These are phyloP conservation scores for Loripinus fragilis DNA, from an alignment of 2,888 invertebrate species.

Conservation along the genomic window DNA sequence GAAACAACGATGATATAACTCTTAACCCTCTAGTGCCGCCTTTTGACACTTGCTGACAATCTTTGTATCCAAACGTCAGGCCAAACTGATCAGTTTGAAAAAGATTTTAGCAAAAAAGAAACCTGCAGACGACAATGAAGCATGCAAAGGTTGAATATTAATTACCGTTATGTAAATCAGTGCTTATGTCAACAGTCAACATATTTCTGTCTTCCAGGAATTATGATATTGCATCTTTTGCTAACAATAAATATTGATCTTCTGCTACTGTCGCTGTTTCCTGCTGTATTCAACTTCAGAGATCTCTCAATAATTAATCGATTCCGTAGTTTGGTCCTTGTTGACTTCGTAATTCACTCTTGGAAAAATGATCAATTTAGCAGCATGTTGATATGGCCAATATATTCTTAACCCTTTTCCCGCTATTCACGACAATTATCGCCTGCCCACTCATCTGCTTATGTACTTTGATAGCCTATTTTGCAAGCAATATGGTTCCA, in stretches of 20 bases:
- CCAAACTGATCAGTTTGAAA: too few species aligned
- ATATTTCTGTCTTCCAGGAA: conserved; percentile 9
- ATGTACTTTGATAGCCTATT: too few species aligned
- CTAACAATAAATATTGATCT: conserved; percentile 60
- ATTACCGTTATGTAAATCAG: background rate
- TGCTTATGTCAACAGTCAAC: conserved; percentile 5
- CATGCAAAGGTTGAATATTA: too few species aligned
- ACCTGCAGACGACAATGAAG: too few species aligned
- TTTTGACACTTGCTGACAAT: too few species aligned
- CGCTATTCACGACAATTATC: too few species aligned
- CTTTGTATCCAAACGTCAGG: too few species aligned
- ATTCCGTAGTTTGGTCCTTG: conserved; percentile 40
- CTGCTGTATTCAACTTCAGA: conserved; percentile 54
- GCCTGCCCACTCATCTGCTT: too few species aligned
- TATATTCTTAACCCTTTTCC: conserved; percentile 5
- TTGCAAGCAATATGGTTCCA: too few species aligned
- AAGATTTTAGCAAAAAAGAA: too few species aligned
- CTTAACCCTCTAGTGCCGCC: too few species aligned
- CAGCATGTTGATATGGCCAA: conserved; percentile 14
- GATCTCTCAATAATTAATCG: conserved; percentile 60
- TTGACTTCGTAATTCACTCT: conserved; percentile 14
- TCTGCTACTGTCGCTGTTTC: conserved; percentile 48
- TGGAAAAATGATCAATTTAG: conserved; percentile 14
- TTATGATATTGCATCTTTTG: conserved; percentile 19
- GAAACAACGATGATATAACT: too few species aligned